Conservation (phyloP, 2,113 vertebrate genomes). For the Pholis gunnellus region DNA sequence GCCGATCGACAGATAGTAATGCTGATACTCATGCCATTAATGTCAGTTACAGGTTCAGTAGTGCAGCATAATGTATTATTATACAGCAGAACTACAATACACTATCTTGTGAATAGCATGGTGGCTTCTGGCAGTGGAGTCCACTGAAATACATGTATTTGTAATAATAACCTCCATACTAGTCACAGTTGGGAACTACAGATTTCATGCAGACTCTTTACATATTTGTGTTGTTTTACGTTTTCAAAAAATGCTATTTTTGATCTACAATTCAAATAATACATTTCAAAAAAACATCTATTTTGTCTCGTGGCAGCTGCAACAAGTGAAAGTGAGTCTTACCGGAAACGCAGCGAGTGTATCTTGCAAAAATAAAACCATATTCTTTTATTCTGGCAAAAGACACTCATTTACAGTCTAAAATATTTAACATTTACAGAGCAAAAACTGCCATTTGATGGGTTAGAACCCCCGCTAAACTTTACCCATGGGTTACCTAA, state of each 20-base stretch:
- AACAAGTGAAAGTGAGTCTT: neutral
- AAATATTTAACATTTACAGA: neutral
- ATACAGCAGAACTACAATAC: neutral
- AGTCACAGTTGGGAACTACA: neutral
- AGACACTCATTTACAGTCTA: neutral
- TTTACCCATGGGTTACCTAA: no score
- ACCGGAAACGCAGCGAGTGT: neutral
- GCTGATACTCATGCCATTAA: neutral
- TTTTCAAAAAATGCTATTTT: no score
- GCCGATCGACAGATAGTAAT: neutral
- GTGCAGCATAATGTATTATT: neutral
- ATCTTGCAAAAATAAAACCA: neutral
- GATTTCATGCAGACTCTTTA: neutral
- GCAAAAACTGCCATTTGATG: fast-evolving
- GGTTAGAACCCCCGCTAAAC: fast-evolving
- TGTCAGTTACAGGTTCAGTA: neutral
- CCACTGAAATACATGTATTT: neutral
- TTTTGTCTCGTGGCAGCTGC: conserved; percentile 23
- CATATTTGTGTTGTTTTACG: neutral
- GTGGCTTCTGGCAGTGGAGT: neutral
- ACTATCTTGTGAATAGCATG: neutral
- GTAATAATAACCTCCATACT: neutral
- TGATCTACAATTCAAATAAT: neutral
- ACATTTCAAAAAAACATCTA: neutral
- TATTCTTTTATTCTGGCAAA: neutral